phyloP scores from a whole-genome alignment of 2,113 vertebrate species.

The Pampusana beccarii region DNA sequence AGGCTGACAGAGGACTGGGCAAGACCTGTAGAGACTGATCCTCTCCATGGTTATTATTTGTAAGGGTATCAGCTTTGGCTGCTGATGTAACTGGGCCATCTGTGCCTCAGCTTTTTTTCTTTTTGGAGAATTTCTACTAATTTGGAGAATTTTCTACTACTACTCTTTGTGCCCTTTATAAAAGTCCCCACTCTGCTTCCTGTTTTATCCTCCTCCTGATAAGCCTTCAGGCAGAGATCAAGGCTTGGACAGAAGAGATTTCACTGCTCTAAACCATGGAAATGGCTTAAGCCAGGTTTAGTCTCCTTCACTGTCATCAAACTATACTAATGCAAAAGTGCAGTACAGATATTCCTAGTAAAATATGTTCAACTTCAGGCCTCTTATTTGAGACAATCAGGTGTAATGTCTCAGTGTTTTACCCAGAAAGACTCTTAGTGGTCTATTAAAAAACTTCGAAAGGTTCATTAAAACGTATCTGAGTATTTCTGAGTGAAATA shows the following conservation, averaged over 20 bases:
- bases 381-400: neutral
- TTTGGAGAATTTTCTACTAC: neutral
- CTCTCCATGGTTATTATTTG: neutral
- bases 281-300: neutral
- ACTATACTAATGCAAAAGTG: neutral
- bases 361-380: neutral
- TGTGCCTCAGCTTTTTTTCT: neutral
- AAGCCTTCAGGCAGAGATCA: neutral
- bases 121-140: neutral
- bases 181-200: neutral
- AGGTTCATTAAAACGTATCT: neutral
- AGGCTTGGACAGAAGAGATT: neutral
- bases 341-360: neutral
- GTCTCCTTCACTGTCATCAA: neutral
- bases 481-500: neutral
- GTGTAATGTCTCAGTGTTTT: neutral
- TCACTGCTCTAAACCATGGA: neutral
- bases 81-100: neutral
- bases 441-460: neutral
- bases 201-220: neutral
- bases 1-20: neutral
- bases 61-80: neutral
- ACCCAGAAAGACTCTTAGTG: neutral
- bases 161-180: neutral
- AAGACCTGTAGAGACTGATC: neutral